Base-by-base conservation (phyloP, 2,113 vertebrate species). In the Leptodactylus fuscus region DNA sequence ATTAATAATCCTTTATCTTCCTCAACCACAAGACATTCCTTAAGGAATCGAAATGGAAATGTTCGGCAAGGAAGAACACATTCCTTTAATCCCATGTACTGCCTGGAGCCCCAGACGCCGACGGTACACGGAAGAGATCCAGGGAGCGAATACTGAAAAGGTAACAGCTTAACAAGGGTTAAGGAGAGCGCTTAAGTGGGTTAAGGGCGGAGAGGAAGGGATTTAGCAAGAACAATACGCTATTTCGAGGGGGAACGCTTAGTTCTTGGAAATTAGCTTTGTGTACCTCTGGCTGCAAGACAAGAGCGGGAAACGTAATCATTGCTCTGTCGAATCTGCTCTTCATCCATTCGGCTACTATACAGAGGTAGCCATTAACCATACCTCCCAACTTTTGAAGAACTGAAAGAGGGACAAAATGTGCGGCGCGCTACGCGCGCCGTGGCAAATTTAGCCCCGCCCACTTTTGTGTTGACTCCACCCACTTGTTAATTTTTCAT, bases 1-100 rank as follows among this genome's bases (percentile, higher is more conserved):
- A 74, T 74, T 60, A 83, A 83, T 83, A 83, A 83, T 83, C 70
- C 82, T 74, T 83, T 75, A 74, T 83, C 82, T 83, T 75, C 73
- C 24, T 44, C 70, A 75, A 62, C 49, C 82, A 83, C 82, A 83
- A 46, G 70, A 75, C 82, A 75, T 75, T 75, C 69, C 51, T 58
- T 75, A 62, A 46, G 70, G 82, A 73, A 60, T 71, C n/a, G 38
- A 67, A 81, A 67, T 67, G 79, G 79, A 80, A 81, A 81, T 67
- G 79, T 67, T 67, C 10, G 79, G 79, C 58, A 67, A 65, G 24
- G 24, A 67, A 44, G 79, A 81, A 48, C 77, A 80, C 77, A 67
- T 67, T 49, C 79, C 60, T 67, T 67, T 83, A 83, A 82, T 82
- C 82, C 82, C 36, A 3, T 32, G 53, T 34, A 74, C 70, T 48